Evolutionary conservation across 92 coral and sea anemone genomes (phyloP), one percentile per base, ranked within the genome.

Genomic region (Siderastrea radians): DNA sequence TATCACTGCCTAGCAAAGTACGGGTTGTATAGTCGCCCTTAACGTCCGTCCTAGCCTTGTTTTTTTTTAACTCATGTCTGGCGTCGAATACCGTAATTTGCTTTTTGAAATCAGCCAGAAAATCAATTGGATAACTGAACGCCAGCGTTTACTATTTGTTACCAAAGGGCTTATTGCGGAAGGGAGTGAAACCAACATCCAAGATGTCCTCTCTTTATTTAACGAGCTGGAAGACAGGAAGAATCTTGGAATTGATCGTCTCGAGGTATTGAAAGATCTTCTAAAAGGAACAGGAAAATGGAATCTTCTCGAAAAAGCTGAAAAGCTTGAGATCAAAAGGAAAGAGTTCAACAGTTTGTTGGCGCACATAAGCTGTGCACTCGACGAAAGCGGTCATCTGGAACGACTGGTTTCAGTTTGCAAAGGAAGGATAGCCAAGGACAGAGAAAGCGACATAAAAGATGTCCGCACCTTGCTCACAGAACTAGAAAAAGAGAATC

Each of bases 401-500:
- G 53, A 58, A 58, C 80, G 14, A 45, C 52, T 58, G 10, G 16
- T 76, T 46, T 43, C 65, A 2, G 3, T 76, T 44, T 76, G 67
- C 14, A 38, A 43, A 11, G 64, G 45, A 13, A 12, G 46, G 49
- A 57, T 76, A 46, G 26, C 54, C 3, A 13, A 76, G 59, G 52
- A 76, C 6, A 44, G 54, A 58, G 38, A 14, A 46, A 5, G 14
- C 50, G 3, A 4, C 49, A 38, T 57, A 9, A n/a, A 46, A 55
- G 6, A 59, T 59, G 66, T 54, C 43, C 67, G 68, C 61, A 55
- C 61, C 12, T 43, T 89, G 48, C 78, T 89, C 74, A 80, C 66
- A 19, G 92, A 83, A 54, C 84, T 89, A 48, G 92, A 89, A 49
- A 78, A 74, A 13, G 78, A 83, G n/a, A 68, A 54, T 51, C 10